Percentiles rank a stretch among this genome's conserved stretches.
Conservation (phyloP, 1,140 invertebrate species). For the Triops cancriformis region DNA sequence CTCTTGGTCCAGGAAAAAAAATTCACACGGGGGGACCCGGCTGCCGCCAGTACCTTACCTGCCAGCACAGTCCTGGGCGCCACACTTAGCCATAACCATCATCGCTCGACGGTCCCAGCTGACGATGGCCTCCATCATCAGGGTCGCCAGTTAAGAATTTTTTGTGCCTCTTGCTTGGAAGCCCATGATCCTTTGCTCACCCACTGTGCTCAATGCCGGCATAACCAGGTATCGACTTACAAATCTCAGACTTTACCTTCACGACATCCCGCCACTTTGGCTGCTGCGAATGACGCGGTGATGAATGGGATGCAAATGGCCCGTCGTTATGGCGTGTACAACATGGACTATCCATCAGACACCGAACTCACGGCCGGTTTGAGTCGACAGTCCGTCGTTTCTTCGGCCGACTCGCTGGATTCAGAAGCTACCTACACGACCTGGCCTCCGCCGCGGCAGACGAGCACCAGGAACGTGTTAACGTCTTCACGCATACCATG, state of each 20-base stretch:
- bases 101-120: neutral
- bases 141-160: slow-evolving; percentile 20
- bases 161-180: slow-evolving; percentile 23
- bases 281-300: neutral
- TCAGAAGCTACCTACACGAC: slow-evolving; percentile 28
- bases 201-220: slow-evolving; percentile 21
- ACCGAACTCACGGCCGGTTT: slow-evolving; percentile 24
- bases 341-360: slow-evolving; percentile 27
- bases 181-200: slow-evolving; percentile 27
- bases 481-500: neutral
- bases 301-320: neutral
- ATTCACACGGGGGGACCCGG: neutral
- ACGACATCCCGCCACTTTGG: slow-evolving; percentile 9
- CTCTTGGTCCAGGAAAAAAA: slow-evolving; percentile 21
- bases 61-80: neutral
- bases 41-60: slow-evolving; percentile 12
- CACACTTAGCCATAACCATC: neutral
- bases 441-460: slow-evolving; percentile 22
- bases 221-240: slow-evolving; percentile 15
- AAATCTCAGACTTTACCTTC: slow-evolving; percentile 24
- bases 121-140: neutral
- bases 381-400: slow-evolving; percentile 17
- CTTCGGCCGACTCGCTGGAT: slow-evolving; percentile 22
- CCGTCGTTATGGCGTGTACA: slow-evolving; percentile 20
- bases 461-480: neutral